phyloP scores from a whole-genome alignment of 2,797 vertebrate genomes.

The Passerculus sandwichensis region DNA sequence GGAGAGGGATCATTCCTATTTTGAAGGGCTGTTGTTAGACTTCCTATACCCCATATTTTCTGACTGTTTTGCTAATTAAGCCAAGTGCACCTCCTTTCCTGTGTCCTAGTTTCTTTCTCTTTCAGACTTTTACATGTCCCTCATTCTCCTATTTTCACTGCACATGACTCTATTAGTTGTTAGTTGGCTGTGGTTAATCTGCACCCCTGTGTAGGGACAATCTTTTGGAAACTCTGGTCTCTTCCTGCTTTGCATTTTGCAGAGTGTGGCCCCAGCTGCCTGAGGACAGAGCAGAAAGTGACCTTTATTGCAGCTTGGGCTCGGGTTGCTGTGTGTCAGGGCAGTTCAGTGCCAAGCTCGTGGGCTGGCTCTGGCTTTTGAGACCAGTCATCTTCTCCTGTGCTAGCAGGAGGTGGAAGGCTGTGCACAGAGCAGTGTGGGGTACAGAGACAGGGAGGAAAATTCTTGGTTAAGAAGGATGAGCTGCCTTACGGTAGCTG shows the following conservation, averaged over 20 bases:
- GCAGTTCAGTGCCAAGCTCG: not conserved
- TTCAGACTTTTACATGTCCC: not conserved
- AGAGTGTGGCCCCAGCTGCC: not conserved
- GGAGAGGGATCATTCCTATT: not conserved
- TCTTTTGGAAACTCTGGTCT: accelerated
- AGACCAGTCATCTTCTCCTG: not conserved
- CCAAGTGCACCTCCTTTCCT: not conserved
- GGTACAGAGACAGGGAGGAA: not conserved
- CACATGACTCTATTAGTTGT: not conserved
- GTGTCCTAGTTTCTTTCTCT: not conserved
- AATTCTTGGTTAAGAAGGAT: not conserved
- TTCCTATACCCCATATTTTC: not conserved
- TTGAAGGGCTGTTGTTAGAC: not conserved
- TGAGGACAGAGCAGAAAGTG: not conserved
- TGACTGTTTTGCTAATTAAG: not conserved
- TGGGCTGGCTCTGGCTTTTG: not conserved
- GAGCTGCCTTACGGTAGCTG: not conserved
- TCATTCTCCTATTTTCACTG: not conserved
- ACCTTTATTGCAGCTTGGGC: not conserved
- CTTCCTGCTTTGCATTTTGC: not conserved
- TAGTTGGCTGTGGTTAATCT: not conserved
- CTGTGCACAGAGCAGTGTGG: not conserved
- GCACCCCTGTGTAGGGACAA: not conserved
- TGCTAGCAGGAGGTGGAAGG: not conserved
- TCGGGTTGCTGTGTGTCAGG: not conserved